Percentiles rank a stretch among this genome's conserved stretches.
phyloP scores from a whole-genome alignment of 2,888 invertebrate genomes.

The Pseudoips prasinana region DNA sequence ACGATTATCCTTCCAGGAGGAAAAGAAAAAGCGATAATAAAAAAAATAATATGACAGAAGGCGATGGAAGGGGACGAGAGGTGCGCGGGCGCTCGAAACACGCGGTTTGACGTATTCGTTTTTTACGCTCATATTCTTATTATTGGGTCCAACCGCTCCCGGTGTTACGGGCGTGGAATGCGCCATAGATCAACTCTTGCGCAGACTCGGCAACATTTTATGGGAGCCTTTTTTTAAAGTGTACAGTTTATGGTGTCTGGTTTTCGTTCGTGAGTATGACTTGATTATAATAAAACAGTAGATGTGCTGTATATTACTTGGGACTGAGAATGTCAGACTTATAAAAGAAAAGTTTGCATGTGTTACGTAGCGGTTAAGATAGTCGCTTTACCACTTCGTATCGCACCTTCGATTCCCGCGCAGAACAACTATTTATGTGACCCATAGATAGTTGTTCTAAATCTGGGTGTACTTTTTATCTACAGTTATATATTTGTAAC shows the following conservation, averaged over 20 bases:
- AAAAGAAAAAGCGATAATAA: slow-evolving; percentile 45
- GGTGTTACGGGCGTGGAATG: slow-evolving; percentile 81
- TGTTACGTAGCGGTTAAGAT: too few species aligned
- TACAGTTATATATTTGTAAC: too few species aligned
- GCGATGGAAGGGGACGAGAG: slow-evolving; percentile 42
- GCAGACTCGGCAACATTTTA: slow-evolving; percentile 55
- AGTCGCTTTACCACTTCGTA: too few species aligned
- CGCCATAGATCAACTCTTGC: slow-evolving; percentile 54
- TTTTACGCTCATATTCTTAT: slow-evolving; percentile 78
- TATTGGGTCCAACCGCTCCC: slow-evolving; percentile 78
- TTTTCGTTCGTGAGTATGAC: not conserved
- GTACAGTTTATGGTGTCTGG: not conserved
- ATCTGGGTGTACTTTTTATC: too few species aligned
- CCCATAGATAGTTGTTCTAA: too few species aligned
- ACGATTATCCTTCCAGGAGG: slow-evolving; percentile 64
- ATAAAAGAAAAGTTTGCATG: too few species aligned
- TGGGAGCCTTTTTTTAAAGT: slow-evolving; percentile 1
- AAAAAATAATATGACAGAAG: slow-evolving; percentile 56
- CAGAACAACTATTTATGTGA: too few species aligned
- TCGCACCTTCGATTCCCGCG: too few species aligned
- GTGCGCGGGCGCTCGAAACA: slow-evolving; percentile 65
- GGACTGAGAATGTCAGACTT: not conserved
- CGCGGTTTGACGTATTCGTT: slow-evolving; percentile 71
- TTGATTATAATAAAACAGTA: not conserved
- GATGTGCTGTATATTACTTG: not conserved